A percentile compares a stretch with the other conserved stretches of the same genome.
Conservation (phyloP, 2,797 vertebrate genomes). For the Huso huso region DNA sequence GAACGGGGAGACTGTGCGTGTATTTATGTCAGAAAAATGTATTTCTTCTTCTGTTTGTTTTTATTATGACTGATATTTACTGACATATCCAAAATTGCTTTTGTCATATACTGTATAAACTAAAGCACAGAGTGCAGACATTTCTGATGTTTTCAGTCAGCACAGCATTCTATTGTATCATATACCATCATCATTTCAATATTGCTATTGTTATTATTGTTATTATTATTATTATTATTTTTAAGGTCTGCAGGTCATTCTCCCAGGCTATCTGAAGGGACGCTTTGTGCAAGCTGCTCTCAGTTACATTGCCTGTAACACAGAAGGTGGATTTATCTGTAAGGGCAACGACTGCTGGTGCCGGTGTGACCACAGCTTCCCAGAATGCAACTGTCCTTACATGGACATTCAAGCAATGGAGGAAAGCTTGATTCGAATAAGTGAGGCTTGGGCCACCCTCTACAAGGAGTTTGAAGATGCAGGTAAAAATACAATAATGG, state of each 20-base stretch:
- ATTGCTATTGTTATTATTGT: no score
- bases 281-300: constrained; percentile 87
- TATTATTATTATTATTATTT: background rate
- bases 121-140: no score
- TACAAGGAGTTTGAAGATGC: constrained; percentile 92
- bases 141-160: no score
- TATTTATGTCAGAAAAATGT: no score
- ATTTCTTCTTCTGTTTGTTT: no score
- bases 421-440: constrained; percentile 81
- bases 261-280: constrained; percentile 86
- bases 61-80: no score
- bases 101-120: no score
- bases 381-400: constrained; percentile 92
- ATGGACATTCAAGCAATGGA: constrained; percentile 97
- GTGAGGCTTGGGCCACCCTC: constrained; percentile 78
- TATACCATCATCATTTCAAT: no score
- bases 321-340: constrained; percentile 90
- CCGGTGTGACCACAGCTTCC: constrained; percentile 76
- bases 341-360: constrained; percentile 93
- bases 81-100: no score
- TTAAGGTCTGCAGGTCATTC: constrained; percentile 85
- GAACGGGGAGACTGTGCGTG: no score
- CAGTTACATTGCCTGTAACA: constrained; percentile 93
- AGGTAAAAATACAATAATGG: constrained; percentile 48
- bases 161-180: no score